Conservation (phyloP, 1,140 invertebrate genomes). For the Macrocentrus cingulum region DNA sequence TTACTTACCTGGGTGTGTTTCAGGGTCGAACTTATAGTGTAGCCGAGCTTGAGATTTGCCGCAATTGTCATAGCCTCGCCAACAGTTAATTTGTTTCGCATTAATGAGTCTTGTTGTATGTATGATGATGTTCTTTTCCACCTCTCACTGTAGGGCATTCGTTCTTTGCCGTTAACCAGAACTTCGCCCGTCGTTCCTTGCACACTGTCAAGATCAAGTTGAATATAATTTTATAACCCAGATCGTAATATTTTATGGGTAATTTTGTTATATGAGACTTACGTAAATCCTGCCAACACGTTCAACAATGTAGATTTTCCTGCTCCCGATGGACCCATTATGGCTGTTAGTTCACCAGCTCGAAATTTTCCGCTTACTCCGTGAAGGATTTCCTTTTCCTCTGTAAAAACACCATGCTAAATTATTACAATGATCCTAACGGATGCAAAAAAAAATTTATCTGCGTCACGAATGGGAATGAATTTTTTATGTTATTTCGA, state of each 20-base stretch:
- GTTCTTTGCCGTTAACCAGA: conserved; percentile 73
- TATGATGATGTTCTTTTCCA: conserved; percentile 83
- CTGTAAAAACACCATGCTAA: conserved; percentile 58
- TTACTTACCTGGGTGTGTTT: conserved; percentile 54
- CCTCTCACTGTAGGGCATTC: conserved; percentile 67
- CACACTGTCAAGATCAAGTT: conserved; percentile 45
- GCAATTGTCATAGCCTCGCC: conserved; percentile 82
- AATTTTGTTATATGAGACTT: conserved; percentile 43
- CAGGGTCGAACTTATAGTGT: conserved; percentile 51
- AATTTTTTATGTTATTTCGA: too few species aligned
- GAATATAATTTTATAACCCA: conserved; percentile 1
- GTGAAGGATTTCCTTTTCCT: conserved; percentile 68
- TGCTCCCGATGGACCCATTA: conserved; percentile 83
- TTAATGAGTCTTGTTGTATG: conserved; percentile 88
- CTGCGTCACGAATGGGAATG: too few species aligned
- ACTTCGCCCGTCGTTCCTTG: conserved; percentile 69
- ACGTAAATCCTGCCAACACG: conserved; percentile 75
- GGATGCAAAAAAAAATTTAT: not conserved
- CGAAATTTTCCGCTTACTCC: conserved; percentile 68
- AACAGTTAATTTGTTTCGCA: conserved; percentile 78
- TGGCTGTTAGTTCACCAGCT: conserved; percentile 74
- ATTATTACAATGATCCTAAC: not conserved
- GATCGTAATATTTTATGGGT: conserved; percentile 8
- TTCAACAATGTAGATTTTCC: conserved; percentile 82
- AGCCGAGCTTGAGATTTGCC: conserved; percentile 82